These are phyloP conservation scores for Sebastes aleutianus DNA, from an alignment of 2,797 vertebrate species.

Conservation along the genomic window DNA sequence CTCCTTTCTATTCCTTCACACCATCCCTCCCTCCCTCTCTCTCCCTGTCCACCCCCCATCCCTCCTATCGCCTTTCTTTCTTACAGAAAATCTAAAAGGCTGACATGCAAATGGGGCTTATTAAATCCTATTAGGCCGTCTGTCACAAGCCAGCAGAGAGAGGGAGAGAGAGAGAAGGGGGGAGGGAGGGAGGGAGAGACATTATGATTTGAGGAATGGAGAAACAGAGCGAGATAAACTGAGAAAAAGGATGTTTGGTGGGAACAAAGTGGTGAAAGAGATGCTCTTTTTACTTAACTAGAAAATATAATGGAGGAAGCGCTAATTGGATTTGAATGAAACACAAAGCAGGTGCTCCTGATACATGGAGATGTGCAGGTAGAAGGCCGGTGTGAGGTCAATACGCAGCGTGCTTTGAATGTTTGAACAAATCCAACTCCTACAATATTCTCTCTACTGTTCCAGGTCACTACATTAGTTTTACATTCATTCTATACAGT, in stretches of 20 bases:
- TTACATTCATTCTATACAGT: not conserved
- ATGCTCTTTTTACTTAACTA: not conserved
- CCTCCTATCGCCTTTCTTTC: constrained; percentile 71
- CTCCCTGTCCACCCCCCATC: constrained; percentile 31
- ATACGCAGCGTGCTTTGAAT: not conserved
- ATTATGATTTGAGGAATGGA: constrained; percentile 40
- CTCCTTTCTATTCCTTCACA: constrained; percentile 37
- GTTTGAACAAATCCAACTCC: not conserved
- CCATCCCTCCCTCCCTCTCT: constrained; percentile 15
- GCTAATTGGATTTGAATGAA: constrained; percentile 1
- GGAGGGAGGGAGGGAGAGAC: not conserved
- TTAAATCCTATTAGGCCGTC: constrained; percentile 86
- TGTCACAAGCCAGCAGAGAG: constrained; percentile 72
- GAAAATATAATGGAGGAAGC: not conserved
- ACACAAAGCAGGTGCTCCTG: not conserved
- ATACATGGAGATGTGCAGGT: not conserved
- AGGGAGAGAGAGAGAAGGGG: not conserved
- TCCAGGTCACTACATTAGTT: not conserved
- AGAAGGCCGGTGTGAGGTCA: not conserved
- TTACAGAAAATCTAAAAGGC: constrained; percentile 79
- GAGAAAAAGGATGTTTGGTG: not conserved
- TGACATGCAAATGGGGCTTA: constrained; percentile 86
- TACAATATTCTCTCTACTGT: not conserved
- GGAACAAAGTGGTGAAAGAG: constrained; percentile 9
- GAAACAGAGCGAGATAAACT: constrained; percentile 18